These are phyloP conservation scores for Myopa testacea DNA, from an alignment of 2,888 invertebrate genomes.

Conservation along the genomic window DNA sequence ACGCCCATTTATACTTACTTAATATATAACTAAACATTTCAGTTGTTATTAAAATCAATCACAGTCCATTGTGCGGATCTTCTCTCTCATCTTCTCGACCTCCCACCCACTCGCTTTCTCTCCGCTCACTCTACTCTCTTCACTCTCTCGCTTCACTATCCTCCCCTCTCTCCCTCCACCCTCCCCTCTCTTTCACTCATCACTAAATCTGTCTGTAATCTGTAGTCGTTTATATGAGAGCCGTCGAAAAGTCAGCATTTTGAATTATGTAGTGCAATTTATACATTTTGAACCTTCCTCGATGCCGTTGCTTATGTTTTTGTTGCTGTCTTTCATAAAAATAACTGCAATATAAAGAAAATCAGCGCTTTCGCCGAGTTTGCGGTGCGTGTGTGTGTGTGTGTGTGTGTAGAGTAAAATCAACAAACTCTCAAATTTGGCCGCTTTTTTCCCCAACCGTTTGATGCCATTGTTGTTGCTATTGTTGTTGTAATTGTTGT, in stretches of 20 bases:
- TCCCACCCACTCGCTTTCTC: not conserved
- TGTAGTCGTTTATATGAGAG: slow-evolving; percentile 15
- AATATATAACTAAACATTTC: no score
- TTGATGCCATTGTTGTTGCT: slow-evolving; percentile 31
- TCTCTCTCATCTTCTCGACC: no score
- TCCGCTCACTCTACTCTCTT: not conserved
- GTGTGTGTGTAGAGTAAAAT: not conserved
- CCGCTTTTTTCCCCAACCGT: slow-evolving; percentile 29
- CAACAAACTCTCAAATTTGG: slow-evolving; percentile 23
- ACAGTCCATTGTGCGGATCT: no score
- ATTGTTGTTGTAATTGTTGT: not conserved
- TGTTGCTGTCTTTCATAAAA: slow-evolving; percentile 20
- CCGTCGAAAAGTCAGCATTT: slow-evolving; percentile 60
- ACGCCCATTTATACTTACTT: no score
- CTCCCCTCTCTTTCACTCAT: not conserved
- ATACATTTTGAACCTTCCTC: slow-evolving; percentile 52
- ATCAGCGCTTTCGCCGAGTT: slow-evolving; percentile 16
- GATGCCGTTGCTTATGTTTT: slow-evolving; percentile 4
- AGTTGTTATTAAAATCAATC: no score
- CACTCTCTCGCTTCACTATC: not conserved
- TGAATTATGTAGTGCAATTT: slow-evolving; percentile 63
- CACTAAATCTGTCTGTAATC: slow-evolving; percentile 23
- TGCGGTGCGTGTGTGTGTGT: slow-evolving; percentile 4
- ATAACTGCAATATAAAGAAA: slow-evolving; percentile 32
- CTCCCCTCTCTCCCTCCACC: not conserved